phyloP scores from a whole-genome alignment of 2,888 invertebrate species.

The Troilus luridus region DNA sequence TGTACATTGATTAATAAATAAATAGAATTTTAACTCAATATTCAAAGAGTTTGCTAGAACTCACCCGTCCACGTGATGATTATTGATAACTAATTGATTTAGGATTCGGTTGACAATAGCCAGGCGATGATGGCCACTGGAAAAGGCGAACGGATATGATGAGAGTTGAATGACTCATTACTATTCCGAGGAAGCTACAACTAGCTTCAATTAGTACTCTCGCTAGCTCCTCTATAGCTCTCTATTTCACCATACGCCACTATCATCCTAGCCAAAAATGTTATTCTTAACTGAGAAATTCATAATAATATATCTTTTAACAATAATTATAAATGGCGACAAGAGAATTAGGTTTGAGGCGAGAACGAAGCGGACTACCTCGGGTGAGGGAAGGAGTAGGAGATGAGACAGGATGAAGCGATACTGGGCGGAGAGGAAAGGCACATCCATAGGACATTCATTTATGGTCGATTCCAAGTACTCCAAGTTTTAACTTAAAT shows the following conservation, averaged over 20 bases:
- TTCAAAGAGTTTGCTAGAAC: not conserved
- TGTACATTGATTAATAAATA: not conserved
- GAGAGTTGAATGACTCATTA: slow-evolving; percentile 28
- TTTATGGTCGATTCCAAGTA: no score
- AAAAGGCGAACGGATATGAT: slow-evolving; percentile 6
- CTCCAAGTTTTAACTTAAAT: no score
- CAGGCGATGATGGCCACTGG: not conserved
- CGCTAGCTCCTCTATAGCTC: no score
- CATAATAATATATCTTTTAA: not conserved
- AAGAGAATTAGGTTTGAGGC: no score
- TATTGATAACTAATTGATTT: slow-evolving; percentile 16
- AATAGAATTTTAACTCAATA: not conserved
- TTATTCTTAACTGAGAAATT: not conserved
- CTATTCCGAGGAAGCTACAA: slow-evolving; percentile 6
- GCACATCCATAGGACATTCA: no score
- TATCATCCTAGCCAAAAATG: not conserved
- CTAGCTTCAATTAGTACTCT: slow-evolving; percentile 36
- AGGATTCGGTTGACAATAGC: not conserved
- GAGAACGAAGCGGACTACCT: no score
- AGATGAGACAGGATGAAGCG: no score
- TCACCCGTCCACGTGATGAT: not conserved
- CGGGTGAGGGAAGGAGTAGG: no score
- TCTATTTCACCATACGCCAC: not conserved
- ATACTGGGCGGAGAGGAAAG: no score
- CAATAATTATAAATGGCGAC: not conserved